phyloP scores from a whole-genome alignment of 2,113 vertebrate genomes.

The Lepisosteus osseus region DNA sequence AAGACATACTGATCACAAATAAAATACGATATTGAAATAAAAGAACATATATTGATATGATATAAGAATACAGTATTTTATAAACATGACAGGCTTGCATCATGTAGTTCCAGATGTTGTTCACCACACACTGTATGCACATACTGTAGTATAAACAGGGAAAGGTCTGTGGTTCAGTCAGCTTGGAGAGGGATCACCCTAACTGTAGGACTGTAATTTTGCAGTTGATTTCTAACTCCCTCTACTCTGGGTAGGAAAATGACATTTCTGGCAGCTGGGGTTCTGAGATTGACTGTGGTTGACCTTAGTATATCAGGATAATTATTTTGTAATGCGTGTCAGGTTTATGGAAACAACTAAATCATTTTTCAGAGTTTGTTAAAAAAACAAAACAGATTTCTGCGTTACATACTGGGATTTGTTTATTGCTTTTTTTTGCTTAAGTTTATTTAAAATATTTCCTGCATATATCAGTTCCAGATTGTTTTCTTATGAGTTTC shows the following conservation, averaged over 20 bases:
- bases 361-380: conserved; percentile 18
- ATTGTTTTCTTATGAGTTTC: background rate
- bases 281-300: conserved; percentile 22
- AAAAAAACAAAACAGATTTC: conserved; percentile 9
- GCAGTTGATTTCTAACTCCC: background rate
- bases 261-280: conserved; percentile 10
- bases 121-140: too few relatives aligned
- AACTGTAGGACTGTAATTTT: too few relatives aligned
- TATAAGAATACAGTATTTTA: too few relatives aligned
- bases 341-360: conserved; percentile 27
- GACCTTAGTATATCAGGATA: conserved; percentile 28
- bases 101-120: too few relatives aligned
- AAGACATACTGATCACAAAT: too few relatives aligned
- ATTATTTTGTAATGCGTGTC: conserved; percentile 18
- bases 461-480: conserved; percentile 17
- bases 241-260: conserved; percentile 11
- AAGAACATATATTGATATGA: too few relatives aligned
- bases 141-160: too few relatives aligned
- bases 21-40: too few relatives aligned
- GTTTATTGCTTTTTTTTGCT: conserved; percentile 20
- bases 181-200: too few relatives aligned
- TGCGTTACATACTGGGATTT: conserved; percentile 13
- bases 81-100: too few relatives aligned
- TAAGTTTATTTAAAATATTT: background rate
- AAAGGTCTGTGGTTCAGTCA: too few relatives aligned